Percentiles rank a stretch among this genome's conserved stretches.
These are phyloP conservation scores for Spodoptera exigua DNA, from an alignment of 2,888 invertebrate species.

Conservation along the genomic window DNA sequence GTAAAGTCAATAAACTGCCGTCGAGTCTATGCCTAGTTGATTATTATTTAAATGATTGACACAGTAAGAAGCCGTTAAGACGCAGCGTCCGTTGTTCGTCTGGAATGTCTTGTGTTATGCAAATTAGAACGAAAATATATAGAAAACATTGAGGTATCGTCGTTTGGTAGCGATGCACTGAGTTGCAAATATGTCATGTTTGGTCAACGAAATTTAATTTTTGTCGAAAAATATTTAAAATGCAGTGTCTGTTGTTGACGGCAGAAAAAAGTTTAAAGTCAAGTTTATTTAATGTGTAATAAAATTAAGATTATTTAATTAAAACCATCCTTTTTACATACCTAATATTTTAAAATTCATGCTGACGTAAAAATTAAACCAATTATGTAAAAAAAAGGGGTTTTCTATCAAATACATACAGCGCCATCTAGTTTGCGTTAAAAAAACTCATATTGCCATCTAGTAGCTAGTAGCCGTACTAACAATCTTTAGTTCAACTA, in stretches of 20 bases:
- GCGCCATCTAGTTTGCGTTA: slow-evolving; percentile 29
- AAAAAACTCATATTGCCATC: slow-evolving; percentile 12
- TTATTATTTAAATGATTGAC: slow-evolving; percentile 48
- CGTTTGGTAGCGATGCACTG: too few relatives aligned
- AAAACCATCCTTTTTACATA: too few relatives aligned
- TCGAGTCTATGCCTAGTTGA: slow-evolving; percentile 17
- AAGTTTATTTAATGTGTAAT: too few relatives aligned
- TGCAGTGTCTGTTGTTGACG: too few relatives aligned
- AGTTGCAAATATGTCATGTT: too few relatives aligned
- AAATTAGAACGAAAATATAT: background rate
- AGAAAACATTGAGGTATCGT: background rate
- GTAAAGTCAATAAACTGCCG: slow-evolving; percentile 29
- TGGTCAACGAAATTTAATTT: too few relatives aligned
- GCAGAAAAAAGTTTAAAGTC: too few relatives aligned
- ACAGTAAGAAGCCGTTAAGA: slow-evolving; percentile 2
- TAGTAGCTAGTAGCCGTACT: slow-evolving; percentile 1
- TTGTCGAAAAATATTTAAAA: too few relatives aligned
- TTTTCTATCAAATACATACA: background rate
- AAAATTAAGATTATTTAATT: too few relatives aligned
- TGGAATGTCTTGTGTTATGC: slow-evolving; percentile 3
- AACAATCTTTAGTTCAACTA: slow-evolving; percentile 5
- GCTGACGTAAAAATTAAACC: too few relatives aligned
- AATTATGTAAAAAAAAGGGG: too few relatives aligned
- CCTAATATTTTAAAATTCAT: too few relatives aligned
- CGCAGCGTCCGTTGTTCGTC: slow-evolving; percentile 3